Conservation (phyloP, 2,888 invertebrate species). For the Phaonia tiefii region DNA sequence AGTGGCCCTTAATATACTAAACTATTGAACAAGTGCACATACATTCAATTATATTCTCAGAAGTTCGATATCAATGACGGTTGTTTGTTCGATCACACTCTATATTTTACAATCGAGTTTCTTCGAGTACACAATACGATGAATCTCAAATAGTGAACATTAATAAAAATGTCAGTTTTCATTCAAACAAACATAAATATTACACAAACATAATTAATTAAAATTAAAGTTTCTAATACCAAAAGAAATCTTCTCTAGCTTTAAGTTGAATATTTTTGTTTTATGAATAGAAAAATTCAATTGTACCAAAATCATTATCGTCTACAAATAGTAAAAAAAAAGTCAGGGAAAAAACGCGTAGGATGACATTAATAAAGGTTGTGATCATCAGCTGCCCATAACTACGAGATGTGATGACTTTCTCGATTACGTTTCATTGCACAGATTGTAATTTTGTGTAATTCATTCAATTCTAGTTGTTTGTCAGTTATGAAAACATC, state of each 20-base stretch:
- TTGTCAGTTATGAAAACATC: constrained; percentile 33
- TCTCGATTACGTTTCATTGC: constrained; percentile 36
- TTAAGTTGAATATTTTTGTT: constrained; percentile 43
- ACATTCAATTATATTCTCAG: no score
- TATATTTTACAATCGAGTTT: no score
- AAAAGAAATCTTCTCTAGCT: constrained; percentile 7
- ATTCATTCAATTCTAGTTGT: constrained; percentile 1
- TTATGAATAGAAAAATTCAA: constrained; percentile 48
- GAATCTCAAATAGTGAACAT: constrained; percentile 14
- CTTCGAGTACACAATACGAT: background rate
- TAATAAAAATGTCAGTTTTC: constrained; percentile 31
- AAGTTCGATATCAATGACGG: no score
- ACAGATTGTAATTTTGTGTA: no score
- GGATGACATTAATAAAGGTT: constrained; percentile 52
- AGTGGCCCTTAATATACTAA: no score
- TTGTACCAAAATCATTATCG: constrained; percentile 32
- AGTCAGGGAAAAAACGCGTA: constrained; percentile 39
- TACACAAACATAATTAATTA: constrained; percentile 65
- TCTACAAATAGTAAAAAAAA: constrained; percentile 4
- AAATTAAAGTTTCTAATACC: constrained; percentile 55
- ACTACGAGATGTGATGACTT: constrained; percentile 14
- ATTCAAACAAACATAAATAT: constrained; percentile 51
- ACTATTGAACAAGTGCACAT: no score
- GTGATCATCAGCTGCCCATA: constrained; percentile 15
- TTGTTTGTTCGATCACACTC: no score